Evolutionary conservation across 1,140 invertebrate genomes (phyloP).

Genomic region (Cataglyphis hispanica): DNA sequence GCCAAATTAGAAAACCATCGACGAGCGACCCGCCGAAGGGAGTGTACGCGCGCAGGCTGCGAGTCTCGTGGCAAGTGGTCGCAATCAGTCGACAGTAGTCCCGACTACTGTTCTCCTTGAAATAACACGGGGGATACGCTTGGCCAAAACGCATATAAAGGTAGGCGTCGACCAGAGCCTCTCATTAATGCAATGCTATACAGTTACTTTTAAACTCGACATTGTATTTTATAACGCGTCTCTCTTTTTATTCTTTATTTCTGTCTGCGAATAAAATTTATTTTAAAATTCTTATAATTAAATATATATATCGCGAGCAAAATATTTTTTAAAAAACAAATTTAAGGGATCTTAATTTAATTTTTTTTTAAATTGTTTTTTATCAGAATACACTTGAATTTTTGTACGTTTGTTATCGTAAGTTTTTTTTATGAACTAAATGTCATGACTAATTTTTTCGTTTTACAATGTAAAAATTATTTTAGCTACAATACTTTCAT

Average conservation of each 20-base stretch:
- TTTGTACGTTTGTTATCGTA: not conserved
- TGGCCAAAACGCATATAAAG: constrained; percentile 1
- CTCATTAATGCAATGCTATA: constrained; percentile 34
- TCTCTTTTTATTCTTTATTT: not conserved
- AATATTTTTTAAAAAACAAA: not conserved
- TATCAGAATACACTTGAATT: not conserved
- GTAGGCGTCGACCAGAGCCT: not conserved
- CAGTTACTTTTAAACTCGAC: constrained; percentile 20
- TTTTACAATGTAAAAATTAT: not conserved
- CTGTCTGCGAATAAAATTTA: not conserved
- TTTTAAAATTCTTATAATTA: not conserved
- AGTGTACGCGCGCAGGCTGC: constrained; percentile 61
- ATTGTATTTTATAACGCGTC: not conserved
- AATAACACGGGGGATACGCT: constrained; percentile 49
- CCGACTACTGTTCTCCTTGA: constrained; percentile 56
- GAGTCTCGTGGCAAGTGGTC: constrained; percentile 45
- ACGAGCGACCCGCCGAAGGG: constrained; percentile 81
- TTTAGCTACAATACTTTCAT: not conserved
- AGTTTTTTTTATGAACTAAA: not conserved
- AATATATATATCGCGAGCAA: not conserved
- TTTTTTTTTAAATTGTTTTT: not conserved
- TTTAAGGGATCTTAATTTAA: not conserved
- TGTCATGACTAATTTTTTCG: not conserved
- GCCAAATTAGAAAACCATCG: constrained; percentile 86
- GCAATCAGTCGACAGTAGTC: constrained; percentile 37